Percentiles rank a stretch among this genome's conserved stretches.
Evolutionary conservation across 1,140 invertebrate species (phyloP).

Genomic region (Pristionchus pacificus): DNA sequence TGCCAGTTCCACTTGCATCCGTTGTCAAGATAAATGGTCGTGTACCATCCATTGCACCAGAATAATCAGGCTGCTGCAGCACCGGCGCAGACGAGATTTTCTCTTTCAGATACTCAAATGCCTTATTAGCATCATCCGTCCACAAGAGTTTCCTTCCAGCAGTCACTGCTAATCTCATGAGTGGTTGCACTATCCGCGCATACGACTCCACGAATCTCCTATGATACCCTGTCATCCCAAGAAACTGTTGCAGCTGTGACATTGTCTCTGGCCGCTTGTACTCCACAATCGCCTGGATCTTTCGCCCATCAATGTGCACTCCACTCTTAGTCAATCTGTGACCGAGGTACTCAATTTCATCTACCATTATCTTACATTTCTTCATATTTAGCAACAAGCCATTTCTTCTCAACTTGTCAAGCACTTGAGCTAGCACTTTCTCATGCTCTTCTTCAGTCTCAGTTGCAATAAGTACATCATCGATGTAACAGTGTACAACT

Average conservation of each 20-base stretch:
- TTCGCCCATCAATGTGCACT: constrained; percentile 2
- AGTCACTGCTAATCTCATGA: constrained; percentile 32
- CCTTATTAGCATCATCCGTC: constrained; percentile 27
- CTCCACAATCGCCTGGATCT: constrained; percentile 2
- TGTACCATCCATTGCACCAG: neutral
- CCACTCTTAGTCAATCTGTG: constrained; percentile 6
- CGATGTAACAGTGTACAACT: too few species aligned
- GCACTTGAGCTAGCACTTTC: neutral
- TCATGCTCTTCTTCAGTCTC: too few species aligned
- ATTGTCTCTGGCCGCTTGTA: neutral
- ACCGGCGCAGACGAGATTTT: constrained; percentile 31
- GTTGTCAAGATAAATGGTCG: constrained; percentile 31
- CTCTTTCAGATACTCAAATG: constrained; percentile 17
- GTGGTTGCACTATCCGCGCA: constrained; percentile 20
- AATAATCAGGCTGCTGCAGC: constrained; percentile 23
- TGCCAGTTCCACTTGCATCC: constrained; percentile 29
- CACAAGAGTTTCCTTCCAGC: constrained; percentile 9
- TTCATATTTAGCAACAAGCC: too few species aligned
- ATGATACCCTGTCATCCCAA: too few species aligned
- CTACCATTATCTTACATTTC: too few species aligned
- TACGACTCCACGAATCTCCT: constrained; percentile 19
- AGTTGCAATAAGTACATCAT: neutral
- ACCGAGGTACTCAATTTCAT: too few species aligned
- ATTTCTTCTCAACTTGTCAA: neutral
- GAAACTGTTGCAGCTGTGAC: constrained; percentile 2